These are phyloP conservation scores for Gallirallus australis DNA, from an alignment of 2,797 vertebrate species.

Conservation along the genomic window DNA sequence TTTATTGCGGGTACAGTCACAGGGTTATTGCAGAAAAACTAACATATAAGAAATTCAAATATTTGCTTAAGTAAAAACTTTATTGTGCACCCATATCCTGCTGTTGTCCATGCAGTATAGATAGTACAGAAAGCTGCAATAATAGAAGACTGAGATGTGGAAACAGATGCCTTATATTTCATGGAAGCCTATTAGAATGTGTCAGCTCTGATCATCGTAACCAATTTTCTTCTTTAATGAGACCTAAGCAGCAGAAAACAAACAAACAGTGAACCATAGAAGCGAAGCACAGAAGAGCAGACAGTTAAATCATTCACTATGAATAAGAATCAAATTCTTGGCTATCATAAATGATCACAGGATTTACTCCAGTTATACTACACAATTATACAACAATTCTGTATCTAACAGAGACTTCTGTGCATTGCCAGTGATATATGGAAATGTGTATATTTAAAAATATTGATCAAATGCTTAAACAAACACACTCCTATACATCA, in stretches of 20 bases:
- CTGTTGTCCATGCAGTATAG: background rate
- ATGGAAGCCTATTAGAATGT: background rate
- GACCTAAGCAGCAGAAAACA: background rate
- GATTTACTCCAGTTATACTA: background rate
- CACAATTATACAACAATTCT: background rate
- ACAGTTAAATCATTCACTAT: background rate
- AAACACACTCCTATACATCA: background rate
- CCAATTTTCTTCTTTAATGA: background rate
- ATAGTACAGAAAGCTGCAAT: background rate
- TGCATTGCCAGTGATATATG: background rate
- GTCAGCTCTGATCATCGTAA: background rate
- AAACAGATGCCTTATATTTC: background rate
- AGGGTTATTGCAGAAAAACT: background rate
- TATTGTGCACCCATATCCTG: background rate
- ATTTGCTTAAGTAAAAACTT: background rate
- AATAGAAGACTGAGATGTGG: background rate
- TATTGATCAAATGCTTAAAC: background rate
- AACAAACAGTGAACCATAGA: background rate
- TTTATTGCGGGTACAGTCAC: background rate
- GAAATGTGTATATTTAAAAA: background rate
- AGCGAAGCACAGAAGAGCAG: background rate
- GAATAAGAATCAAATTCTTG: background rate
- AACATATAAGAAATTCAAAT: fast-evolving
- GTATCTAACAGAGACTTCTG: background rate
- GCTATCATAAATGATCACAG: background rate